Percentiles rank a stretch among this genome's conserved stretches.
Evolutionary conservation across 2,113 vertebrate species (phyloP).

Genomic region (Melanerpes aurifrons): DNA sequence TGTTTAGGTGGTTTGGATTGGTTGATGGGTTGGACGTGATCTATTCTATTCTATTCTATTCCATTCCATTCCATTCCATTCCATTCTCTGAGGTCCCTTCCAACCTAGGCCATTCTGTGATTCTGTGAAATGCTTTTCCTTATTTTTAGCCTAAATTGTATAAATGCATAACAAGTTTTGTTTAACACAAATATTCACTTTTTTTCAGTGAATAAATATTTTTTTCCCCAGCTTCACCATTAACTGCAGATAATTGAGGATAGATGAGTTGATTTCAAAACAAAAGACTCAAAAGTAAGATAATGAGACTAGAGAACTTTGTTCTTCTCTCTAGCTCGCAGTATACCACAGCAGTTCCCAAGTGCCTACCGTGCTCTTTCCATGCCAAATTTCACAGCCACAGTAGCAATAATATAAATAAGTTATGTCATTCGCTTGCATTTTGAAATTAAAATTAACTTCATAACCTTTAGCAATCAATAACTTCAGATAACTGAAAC

Average conservation of each 20-base stretch:
- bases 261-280: neutral
- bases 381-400: neutral
- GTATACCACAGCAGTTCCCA: neutral
- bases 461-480: neutral
- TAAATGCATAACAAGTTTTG: neutral
- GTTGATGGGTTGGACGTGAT: no score
- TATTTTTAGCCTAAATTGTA: neutral
- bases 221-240: neutral
- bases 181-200: neutral
- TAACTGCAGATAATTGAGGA: neutral
- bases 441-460: conserved; percentile 26
- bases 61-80: no score
- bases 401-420: neutral
- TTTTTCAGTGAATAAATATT: neutral
- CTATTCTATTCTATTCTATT: no score
- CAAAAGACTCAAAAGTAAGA: neutral
- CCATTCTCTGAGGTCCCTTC: no score
- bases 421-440: neutral
- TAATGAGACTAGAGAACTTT: neutral
- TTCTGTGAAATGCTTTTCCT: neutral
- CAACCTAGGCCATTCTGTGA: no score
- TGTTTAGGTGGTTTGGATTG: no score
- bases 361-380: neutral
- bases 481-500: neutral
- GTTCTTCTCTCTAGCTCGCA: neutral